Evolutionary conservation across 2,888 invertebrate genomes (phyloP), one percentile per base, ranked within the genome.

Genomic region (Criorhina ranunculi): DNA sequence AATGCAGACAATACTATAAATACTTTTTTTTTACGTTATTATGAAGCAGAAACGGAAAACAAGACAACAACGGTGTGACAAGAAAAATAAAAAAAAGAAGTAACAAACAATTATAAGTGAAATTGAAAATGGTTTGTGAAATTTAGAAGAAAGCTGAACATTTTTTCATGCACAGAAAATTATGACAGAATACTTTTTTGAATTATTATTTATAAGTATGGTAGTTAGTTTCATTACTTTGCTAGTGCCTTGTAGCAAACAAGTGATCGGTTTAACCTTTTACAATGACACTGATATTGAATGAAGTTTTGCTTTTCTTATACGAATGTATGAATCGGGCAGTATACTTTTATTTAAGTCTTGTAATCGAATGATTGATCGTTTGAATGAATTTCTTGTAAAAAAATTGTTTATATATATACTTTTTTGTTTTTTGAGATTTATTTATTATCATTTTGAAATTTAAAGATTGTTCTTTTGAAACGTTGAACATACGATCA

Each of bases 71-170:
- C 29, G 42, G 31, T 66, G 35, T 66, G 35, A 66, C 46, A 53
- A 29, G 12, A 51, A 57, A 12, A 33, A 53, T n/a, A n/a, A 55
- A 67, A 40, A n/a, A n/a, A n/a, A n/a, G n/a, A n/a, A n/a, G n/a
- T n/a, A n/a, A 31, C 7, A n/a, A 33, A 7, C 19, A 8, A 70
- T 44, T 49, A 49, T 42, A 59, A 85, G 70, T 85, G 78, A 76
- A 76, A 79, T 67, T 67, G 40, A 64, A 81, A 72, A 81, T 86
- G 86, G 75, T 81, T 81, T 81, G 86, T 86, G 86, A 81, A 81
- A 81, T 86, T 86, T 69, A 59, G 70, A 86, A 81, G 86, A 86
- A 86, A 86, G 80, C 80, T 81, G 55, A 77, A 77, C 69, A 85
- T 79, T 51, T 66, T 83, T 67, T 75, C 78, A 79, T 83, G 75